A percentile compares a stretch with the other conserved stretches of the same genome.
Evolutionary conservation across 2,797 vertebrate genomes (phyloP).

Genomic region (Lophotriccus pileatus): DNA sequence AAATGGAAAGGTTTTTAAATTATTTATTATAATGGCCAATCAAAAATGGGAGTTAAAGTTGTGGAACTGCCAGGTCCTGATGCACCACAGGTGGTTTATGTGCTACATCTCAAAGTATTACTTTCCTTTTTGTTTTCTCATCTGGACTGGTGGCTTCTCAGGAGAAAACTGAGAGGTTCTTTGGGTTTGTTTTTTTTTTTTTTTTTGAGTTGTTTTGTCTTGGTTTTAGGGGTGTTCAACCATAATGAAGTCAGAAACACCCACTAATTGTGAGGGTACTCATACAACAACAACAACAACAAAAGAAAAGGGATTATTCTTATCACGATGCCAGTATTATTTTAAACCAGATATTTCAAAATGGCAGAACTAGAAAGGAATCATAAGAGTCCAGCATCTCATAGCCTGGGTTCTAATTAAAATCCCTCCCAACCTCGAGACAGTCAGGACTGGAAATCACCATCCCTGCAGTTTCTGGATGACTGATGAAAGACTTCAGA

Average conservation of each 20-base stretch:
- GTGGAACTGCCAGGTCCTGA: not conserved
- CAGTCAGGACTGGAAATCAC: not conserved
- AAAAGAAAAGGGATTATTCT: not conserved
- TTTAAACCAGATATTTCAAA: not conserved
- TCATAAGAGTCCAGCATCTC: not conserved
- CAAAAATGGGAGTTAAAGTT: not conserved
- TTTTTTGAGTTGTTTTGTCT: not conserved
- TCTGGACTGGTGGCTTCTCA: not conserved
- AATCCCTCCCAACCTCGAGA: not conserved
- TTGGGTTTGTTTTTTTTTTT: no score
- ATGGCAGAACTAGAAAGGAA: not conserved
- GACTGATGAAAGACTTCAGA: conserved; percentile 12
- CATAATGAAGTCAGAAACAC: not conserved
- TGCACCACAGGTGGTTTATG: not conserved
- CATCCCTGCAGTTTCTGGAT: not conserved
- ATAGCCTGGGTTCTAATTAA: not conserved
- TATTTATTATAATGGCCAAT: not conserved
- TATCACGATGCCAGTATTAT: not conserved
- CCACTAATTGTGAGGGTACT: not conserved
- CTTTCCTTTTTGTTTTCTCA: not conserved
- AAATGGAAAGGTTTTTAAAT: not conserved
- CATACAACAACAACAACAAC: not conserved
- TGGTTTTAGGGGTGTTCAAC: not conserved
- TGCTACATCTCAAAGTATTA: not conserved
- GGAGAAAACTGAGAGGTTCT: not conserved